Percentiles rank a stretch among this genome's conserved stretches.
Conservation (phyloP, 2,888 invertebrate species). For the Nemapogon koenigi region DNA sequence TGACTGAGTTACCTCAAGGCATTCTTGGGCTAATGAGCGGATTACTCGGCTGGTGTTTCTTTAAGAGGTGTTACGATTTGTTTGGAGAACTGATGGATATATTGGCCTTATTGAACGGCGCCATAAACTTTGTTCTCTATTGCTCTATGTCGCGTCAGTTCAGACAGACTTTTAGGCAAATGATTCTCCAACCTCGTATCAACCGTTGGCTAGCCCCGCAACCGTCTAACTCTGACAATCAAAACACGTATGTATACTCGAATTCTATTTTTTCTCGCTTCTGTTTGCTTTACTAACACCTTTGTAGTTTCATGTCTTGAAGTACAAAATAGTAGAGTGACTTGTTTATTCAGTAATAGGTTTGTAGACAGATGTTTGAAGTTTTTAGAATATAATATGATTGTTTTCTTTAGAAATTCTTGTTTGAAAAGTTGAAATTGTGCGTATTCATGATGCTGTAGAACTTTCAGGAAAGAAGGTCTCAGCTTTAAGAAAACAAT, state of each 20-base stretch:
- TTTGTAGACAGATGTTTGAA: no score
- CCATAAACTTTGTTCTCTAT: constrained; percentile 92
- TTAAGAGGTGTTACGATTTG: constrained; percentile 78
- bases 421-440: no score
- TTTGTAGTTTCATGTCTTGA: no score
- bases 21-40: constrained; percentile 75
- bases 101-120: constrained; percentile 87
- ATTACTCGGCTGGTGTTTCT: constrained; percentile 73
- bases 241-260: constrained; percentile 66
- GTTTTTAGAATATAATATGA: no score
- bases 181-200: constrained; percentile 72
- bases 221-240: constrained; percentile 67
- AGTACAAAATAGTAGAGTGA: no score
- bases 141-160: constrained; percentile 95
- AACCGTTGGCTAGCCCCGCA: constrained; percentile 65
- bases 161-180: constrained; percentile 76
- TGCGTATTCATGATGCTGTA: no score
- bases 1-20: constrained; percentile 90
- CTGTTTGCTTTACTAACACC: constrained; percentile 11
- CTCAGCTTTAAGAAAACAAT: no score
- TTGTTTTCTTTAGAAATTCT: no score
- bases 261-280: no score
- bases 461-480: no score
- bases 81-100: constrained; percentile 91
- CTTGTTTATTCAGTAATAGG: no score